A percentile compares a stretch with the other conserved stretches of the same genome.
These are phyloP conservation scores for Sibirionetta formosa DNA, from an alignment of 2,797 vertebrate genomes.

Conservation along the genomic window DNA sequence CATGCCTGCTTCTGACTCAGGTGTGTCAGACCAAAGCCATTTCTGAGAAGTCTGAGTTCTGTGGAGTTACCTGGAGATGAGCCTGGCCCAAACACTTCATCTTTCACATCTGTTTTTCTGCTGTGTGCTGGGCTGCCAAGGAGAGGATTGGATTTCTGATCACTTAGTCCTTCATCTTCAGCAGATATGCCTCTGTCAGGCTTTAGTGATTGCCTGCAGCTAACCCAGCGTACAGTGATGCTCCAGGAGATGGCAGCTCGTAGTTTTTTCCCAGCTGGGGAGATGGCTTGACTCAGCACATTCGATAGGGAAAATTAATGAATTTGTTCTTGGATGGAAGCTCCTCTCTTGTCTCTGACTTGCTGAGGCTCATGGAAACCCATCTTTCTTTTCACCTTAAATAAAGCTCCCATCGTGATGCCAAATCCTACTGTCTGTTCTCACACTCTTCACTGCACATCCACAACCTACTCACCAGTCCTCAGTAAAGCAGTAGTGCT, in stretches of 20 bases:
- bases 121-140: slow-evolving; percentile 17
- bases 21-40: not conserved
- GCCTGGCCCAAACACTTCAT: not conserved
- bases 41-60: slow-evolving; percentile 18
- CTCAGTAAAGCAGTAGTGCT: not conserved
- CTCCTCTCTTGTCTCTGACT: not conserved
- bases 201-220: not conserved
- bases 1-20: not conserved
- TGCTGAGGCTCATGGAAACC: slow-evolving; percentile 1
- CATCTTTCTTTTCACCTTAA: slow-evolving; percentile 27
- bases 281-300: not conserved
- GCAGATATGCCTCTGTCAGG: not conserved
- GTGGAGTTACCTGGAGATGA: not conserved
- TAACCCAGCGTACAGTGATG: not conserved
- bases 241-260: not conserved
- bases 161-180: not conserved
- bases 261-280: not conserved
- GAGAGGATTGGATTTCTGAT: slow-evolving; percentile 27
- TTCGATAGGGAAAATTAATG: slow-evolving; percentile 44
- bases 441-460: not conserved
- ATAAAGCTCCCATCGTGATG: not conserved
- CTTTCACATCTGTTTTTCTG: not conserved
- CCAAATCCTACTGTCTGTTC: not conserved
- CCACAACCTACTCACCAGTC: not conserved
- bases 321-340: not conserved